Conservation (phyloP, 2,888 invertebrate genomes). For the Phengaris arion region DNA sequence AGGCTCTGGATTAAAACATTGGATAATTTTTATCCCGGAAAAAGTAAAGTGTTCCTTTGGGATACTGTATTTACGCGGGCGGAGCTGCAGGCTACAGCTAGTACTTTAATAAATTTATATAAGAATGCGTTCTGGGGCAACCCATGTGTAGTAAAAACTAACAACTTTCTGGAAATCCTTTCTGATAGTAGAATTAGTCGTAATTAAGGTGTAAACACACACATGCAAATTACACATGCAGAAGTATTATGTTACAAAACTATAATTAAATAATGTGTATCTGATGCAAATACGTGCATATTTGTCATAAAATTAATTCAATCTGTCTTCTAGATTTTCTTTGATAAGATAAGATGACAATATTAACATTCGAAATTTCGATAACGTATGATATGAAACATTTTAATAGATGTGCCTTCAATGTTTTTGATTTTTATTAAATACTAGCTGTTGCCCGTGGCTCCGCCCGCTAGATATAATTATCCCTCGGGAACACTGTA, state of each 20-base stretch:
- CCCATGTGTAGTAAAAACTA: not conserved
- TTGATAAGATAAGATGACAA: slow-evolving; percentile 11
- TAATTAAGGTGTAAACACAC: not conserved
- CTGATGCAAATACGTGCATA: not conserved
- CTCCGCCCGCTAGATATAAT: no score
- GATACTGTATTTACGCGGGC: no score
- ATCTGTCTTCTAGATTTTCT: not conserved
- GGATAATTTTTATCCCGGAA: no score
- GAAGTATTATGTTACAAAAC: not conserved
- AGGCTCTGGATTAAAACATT: no score
- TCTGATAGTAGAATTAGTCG: not conserved
- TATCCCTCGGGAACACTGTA: no score
- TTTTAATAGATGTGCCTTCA: no score
- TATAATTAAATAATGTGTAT: not conserved
- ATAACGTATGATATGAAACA: not conserved
- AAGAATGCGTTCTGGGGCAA: no score
- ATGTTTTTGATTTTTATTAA: no score
- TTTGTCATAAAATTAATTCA: slow-evolving; percentile 9
- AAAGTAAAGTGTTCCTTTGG: no score
- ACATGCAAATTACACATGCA: not conserved
- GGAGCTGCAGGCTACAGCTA: no score
- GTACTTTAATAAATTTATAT: no score
- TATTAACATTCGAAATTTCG: not conserved
- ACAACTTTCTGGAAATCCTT: not conserved
- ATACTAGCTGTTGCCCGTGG: no score